Conservation (phyloP, 2,888 invertebrate species). For the Sepioteuthis lessoniana region DNA sequence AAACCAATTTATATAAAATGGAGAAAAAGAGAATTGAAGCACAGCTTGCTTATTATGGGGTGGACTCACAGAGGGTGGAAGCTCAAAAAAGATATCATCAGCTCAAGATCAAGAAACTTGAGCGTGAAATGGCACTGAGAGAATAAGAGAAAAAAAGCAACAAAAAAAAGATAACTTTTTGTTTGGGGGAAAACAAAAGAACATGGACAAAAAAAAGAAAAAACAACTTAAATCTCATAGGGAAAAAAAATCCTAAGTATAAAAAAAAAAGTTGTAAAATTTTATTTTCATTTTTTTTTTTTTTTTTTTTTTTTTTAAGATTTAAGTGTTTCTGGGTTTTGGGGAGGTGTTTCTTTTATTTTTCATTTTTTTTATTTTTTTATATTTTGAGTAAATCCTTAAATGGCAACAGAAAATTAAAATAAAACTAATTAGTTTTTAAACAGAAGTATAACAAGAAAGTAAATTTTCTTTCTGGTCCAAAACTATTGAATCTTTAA, state of each 20-base stretch:
- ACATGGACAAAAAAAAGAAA: neutral
- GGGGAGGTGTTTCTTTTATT: neutral
- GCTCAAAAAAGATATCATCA: conserved; percentile 45
- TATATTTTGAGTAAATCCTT: no score
- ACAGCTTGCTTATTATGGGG: conserved; percentile 44
- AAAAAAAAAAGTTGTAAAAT: neutral
- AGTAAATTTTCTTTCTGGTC: conserved; percentile 35
- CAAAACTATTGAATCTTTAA: conserved; percentile 12
- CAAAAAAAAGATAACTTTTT: neutral
- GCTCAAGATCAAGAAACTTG: conserved; percentile 43
- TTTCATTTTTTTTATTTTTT: neutral
- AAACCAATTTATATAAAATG: conserved; percentile 46
- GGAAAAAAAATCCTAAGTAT: neutral
- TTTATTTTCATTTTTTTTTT: neutral
- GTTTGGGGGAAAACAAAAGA: neutral
- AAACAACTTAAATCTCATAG: neutral
- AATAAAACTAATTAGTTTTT: neutral
- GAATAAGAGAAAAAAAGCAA: neutral
- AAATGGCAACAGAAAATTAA: neutral
- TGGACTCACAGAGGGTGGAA: conserved; percentile 43
- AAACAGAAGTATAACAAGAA: neutral
- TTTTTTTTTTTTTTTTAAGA: neutral
- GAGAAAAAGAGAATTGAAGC: conserved; percentile 43
- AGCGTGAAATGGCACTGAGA: conserved; percentile 43
- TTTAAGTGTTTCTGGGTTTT: conserved; percentile 10